Base-by-base conservation (phyloP, 2,888 invertebrate genomes). In the Oligia latruncula region DNA sequence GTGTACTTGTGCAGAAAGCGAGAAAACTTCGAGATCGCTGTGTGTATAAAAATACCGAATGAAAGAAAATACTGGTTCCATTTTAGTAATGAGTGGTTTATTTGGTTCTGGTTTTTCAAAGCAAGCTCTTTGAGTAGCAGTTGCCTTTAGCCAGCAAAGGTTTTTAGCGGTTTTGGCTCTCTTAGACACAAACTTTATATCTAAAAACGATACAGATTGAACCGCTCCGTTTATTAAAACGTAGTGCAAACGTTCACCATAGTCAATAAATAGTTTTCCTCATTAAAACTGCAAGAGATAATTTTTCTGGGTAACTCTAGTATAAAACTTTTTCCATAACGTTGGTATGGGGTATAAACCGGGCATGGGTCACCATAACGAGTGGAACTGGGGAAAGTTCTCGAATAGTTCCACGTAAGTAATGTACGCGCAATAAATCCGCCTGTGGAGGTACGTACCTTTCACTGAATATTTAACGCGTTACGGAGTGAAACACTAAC, bases 391-490 rank as follows among this genome's bases (percentile, higher is more conserved):
- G 87, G 91, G 87, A 90, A 91, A 92, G 86, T 93, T 90, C 89
- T 90, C 88, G 90, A 92, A 93, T 93, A 93, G 92, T 93, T 92
- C 89, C 90, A 91, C 49, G 82, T 77, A 70, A 71, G 78, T 82
- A 86, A 82, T 86, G 64, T 65, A 55, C 15, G 58, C 90, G 91
- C 92, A 92, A 92, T 92, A 92, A 92, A 90, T 90, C 88, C 84
- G 86, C 90, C 85, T 88, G 89, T 89, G 40, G 15, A 71, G 49
- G 65, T 80, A 77, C 43, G 52, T 64, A 85, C 90, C 90, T 86
- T 89, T 86, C 87, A 77, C 87, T 94, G 93, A 94, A 94, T 94
- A 94, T 94, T 94, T 94, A 92, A 94, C 88, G 85, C 78, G 79
- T 77, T 78, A 78, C 86, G 80, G 87, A 90, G 89, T 88, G 90